phyloP scores from a whole-genome alignment of 53 echinoderm and acorn worm genomes.

The Apostichopus leukothele region DNA sequence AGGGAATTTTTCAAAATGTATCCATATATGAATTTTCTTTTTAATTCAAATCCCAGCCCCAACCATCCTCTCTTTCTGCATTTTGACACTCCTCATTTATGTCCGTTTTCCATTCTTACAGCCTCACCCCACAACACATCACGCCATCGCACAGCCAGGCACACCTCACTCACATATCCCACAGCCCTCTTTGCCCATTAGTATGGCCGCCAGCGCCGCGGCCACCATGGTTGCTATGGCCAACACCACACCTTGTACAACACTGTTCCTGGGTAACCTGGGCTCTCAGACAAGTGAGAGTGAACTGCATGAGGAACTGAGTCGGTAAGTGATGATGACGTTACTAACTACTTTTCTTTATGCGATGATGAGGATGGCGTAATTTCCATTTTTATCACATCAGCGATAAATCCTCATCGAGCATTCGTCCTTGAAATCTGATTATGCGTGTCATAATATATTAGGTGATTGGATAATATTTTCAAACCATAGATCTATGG shows the following conservation, averaged over 20 bases:
- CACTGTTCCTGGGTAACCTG: conserved; percentile 99
- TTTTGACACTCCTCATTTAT: conserved; percentile 53
- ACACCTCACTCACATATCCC: conserved; percentile 98
- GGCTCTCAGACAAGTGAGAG: conserved; percentile 94
- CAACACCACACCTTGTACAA: conserved; percentile 93
- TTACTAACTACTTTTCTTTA: background rate
- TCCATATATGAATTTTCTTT: background rate
- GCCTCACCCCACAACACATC: conserved; percentile 97
- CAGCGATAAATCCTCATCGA: too few relatives aligned
- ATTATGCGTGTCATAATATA: too few relatives aligned
- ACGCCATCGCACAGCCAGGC: conserved; percentile 96
- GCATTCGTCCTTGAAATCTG: too few relatives aligned
- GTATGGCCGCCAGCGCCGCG: conserved; percentile 83
- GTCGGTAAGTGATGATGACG: conserved; percentile 76
- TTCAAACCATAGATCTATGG: too few relatives aligned
- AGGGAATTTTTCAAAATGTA: background rate
- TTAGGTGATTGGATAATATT: too few relatives aligned
- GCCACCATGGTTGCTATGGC: conserved; percentile 98
- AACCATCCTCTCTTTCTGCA: background rate
- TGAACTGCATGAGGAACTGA: conserved; percentile 90
- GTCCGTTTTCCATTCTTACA: conserved; percentile 64
- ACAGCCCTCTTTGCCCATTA: conserved; percentile 95
- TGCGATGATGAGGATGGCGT: too few relatives aligned
- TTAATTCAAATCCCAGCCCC: background rate
- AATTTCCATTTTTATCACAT: too few relatives aligned